Evolutionary conservation across 2,113 vertebrate species (phyloP), one percentile per base, ranked within the genome.

Genomic region (Thomomys bottae): DNA sequence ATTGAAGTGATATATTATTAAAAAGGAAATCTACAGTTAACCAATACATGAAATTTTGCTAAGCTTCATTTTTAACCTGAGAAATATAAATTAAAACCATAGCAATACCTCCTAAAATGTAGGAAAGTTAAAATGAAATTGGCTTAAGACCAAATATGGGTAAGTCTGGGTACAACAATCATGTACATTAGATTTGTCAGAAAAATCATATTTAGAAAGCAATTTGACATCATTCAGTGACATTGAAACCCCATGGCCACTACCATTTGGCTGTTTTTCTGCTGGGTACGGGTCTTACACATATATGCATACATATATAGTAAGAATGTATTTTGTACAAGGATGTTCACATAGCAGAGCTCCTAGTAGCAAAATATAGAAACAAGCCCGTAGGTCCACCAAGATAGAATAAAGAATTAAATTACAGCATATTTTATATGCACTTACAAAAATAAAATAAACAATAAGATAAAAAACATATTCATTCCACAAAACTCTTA

Each of bases 21-120:
- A 77, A 75, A 88, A 87, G 66, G 1, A 73, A 38, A 66, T 45
- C 24, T 24, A 24, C 28, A 23, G 36, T 28, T 7, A 42, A 83
- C 24, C 89, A 40, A 61, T 10, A 23, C 32, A 42, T 20, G n/a
- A 68, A 75, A 70, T 73, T 49, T 9, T 66, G 40, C 59, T 61
- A 89, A 76, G 38, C 66, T 64, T n/a, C 18, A 83, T 32, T 59
- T 72, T 26, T 28, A 73, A 73, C 26, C 15, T 36, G 12, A n/a
- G 28, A 92, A 88, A 77, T 28, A n/a, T 45, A 91, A 59, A 87
- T 70, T 81, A 77, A 92, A 92, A 42, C 6, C 45, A 67, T 21
- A 54, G 24, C 38, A 73, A 5, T 34, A 76, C 11, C 18, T 20
- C 34, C 30, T 11, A 80, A 67, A 72, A 67, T 0, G 76, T 26